Evolutionary conservation across 2,113 vertebrate genomes (phyloP).

Genomic region (Lophotis ruficrista): DNA sequence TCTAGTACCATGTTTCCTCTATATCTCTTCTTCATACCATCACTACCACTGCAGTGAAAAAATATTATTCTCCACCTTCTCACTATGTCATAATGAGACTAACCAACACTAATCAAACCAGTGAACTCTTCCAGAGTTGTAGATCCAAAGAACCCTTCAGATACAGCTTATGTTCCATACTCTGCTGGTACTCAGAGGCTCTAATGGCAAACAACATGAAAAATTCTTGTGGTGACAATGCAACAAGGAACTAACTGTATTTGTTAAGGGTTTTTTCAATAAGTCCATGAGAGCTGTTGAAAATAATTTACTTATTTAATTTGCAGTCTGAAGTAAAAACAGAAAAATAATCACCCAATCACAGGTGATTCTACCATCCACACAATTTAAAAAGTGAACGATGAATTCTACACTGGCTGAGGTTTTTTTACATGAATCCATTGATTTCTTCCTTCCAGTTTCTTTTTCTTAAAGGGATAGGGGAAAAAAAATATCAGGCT

Average conservation of each 20-base stretch:
- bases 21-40: not conserved
- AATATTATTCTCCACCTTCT: not conserved
- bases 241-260: not conserved
- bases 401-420: not conserved
- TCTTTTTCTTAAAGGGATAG: not conserved
- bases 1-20: not conserved
- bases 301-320: not conserved
- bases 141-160: not conserved
- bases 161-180: not conserved
- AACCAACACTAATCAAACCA: not conserved
- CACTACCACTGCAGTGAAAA: not conserved
- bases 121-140: not conserved
- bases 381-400: not conserved
- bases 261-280: not conserved
- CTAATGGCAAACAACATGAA: not conserved
- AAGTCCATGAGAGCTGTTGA: not conserved
- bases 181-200: not conserved
- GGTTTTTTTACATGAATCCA: not conserved
- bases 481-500: not conserved
- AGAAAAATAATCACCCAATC: not conserved
- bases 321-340: not conserved
- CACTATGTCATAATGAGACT: not conserved
- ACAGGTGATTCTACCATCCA: not conserved
- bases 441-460: not conserved
- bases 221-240: not conserved